Conservation (phyloP, 1,140 invertebrate species). For the Rhynchophorus ferrugineus region DNA sequence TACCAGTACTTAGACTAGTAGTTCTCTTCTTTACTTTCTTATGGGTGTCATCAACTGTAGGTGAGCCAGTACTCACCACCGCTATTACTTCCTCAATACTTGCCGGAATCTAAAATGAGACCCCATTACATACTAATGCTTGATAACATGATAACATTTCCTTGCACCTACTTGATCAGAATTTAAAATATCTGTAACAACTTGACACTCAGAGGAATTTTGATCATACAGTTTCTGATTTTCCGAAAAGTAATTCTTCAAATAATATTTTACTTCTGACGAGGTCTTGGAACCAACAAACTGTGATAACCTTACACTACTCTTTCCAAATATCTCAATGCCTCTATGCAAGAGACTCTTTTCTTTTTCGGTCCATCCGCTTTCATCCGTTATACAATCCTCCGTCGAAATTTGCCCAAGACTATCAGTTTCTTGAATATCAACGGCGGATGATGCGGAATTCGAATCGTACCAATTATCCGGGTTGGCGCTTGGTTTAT, state of each 20-base stretch:
- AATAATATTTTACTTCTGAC: conserved; percentile 53
- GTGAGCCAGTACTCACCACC: conserved; percentile 46
- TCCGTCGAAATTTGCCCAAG: conserved; percentile 29
- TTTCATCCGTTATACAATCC: conserved; percentile 37
- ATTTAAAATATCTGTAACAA: conserved; percentile 26
- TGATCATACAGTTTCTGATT: conserved; percentile 10
- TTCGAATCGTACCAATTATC: conserved; percentile 36
- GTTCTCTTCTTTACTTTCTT: conserved; percentile 20
- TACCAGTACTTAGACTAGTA: conserved; percentile 5
- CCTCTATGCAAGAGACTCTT: conserved; percentile 51
- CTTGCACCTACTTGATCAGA: conserved; percentile 25
- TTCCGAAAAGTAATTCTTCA: conserved; percentile 40
- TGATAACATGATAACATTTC: neutral
- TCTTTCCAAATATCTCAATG: conserved; percentile 57
- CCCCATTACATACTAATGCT: conserved; percentile 4
- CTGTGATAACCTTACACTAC: conserved; percentile 53
- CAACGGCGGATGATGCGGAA: conserved; percentile 4
- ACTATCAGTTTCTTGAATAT: conserved; percentile 18
- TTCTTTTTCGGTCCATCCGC: conserved; percentile 49
- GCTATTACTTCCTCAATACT: conserved; percentile 48
- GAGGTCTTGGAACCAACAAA: conserved; percentile 55
- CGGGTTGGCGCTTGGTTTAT: conserved; percentile 47
- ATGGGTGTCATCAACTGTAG: conserved; percentile 38
- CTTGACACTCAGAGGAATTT: neutral
- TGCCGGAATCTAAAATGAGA: conserved; percentile 39